Percentiles rank a stretch among this genome's conserved stretches.
Evolutionary conservation across 2,113 vertebrate genomes (phyloP).

Genomic region (Marmota flaviventris): DNA sequence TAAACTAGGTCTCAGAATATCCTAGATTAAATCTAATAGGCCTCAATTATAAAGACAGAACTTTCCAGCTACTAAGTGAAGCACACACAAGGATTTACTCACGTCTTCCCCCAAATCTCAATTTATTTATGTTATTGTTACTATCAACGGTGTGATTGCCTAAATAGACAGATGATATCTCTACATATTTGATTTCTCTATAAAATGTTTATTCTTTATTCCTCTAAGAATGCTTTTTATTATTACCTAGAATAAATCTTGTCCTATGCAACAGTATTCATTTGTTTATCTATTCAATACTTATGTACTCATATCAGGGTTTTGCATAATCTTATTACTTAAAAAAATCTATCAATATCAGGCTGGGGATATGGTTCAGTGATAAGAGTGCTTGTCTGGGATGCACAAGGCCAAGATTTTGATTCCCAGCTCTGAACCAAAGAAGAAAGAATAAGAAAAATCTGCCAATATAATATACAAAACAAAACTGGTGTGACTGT

Average conservation of each 20-base stretch:
- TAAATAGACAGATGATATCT: neutral
- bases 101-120: neutral
- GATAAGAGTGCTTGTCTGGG: no score
- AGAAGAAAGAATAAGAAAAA: neutral
- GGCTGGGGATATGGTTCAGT: no score
- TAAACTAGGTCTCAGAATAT: conserved; percentile 8
- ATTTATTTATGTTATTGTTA: neutral
- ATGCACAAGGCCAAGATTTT: no score
- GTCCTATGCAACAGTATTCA: neutral
- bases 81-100: neutral
- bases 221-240: neutral
- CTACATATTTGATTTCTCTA: neutral
- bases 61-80: neutral
- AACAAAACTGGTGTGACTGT: neutral
- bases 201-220: neutral
- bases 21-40: conserved; percentile 2
- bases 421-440: no score
- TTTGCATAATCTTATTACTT: conserved; percentile 14
- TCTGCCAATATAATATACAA: neutral
- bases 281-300: neutral
- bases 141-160: neutral
- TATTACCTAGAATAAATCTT: neutral
- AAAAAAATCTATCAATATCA: neutral
- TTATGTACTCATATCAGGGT: neutral
- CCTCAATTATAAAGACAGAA: conserved; percentile 17